Evolutionary conservation across 2,113 vertebrate genomes (phyloP), one percentile per base, ranked within the genome.

Genomic region (Hylia prasina): DNA sequence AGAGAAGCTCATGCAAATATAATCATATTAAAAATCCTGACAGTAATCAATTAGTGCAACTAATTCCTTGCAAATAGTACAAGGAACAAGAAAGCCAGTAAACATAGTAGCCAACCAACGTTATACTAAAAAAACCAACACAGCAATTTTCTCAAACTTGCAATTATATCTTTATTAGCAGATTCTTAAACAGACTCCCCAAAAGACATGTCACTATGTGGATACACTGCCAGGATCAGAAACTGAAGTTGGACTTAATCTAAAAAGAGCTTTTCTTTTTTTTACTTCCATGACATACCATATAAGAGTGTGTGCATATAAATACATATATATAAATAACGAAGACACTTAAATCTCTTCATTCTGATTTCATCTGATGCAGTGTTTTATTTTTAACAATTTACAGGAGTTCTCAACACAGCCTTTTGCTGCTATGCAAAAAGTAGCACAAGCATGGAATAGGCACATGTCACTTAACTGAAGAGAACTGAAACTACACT

Each of bases 401-500:
- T 90, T 27, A 76, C 16, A 72, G 40, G 27, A 57, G 58, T 44
- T 90, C 47, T 93, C 70, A 73, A 39, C 9, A 40, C 30, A 94
- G 65, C 17, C 53, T 78, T 87, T 45, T 68, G 58, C n/a, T 68
- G 69, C 76, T 81, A 78, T 7, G 4, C 51, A 78, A 78, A 42
- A 96, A 93, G 79, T 21, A 92, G 76, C 88, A 86, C 44, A 90
- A 91, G 61, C 56, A 73, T 82, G 79, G 84, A 93, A 93, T 23
- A 91, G 60, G 58, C 68, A 82, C 68, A 64, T 60, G 82, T 63
- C 21, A 1, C 56, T 89, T 84, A 88, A 75, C 60, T 61, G 93
- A 81, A 70, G 48, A 95, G 94, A 97, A 97, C 82, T 90, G 94
- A 96, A 96, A 94, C 88, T 86, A 87, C 93, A 42, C 71, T 94